phyloP scores from a whole-genome alignment of 2,797 vertebrate genomes.

The Ctenosaura bakeri region DNA sequence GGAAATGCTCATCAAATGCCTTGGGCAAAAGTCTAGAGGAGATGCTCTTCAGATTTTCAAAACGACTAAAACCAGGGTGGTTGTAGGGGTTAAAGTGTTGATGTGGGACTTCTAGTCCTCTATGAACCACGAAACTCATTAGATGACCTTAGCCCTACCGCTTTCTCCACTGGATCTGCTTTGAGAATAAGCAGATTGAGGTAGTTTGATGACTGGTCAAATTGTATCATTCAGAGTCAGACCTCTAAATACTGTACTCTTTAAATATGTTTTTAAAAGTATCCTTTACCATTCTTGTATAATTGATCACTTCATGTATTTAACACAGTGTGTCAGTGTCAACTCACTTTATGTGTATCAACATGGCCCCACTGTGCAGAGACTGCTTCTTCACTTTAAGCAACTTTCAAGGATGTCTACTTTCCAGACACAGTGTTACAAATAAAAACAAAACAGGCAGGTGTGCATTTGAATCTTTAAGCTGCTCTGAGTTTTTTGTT shows the following conservation, averaged over 20 bases:
- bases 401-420: constrained; percentile 45
- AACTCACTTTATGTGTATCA: neutral
- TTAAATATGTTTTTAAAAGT: neutral
- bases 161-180: neutral
- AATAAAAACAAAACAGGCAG: neutral
- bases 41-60: too few relatives aligned
- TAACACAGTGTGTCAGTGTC: neutral
- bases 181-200: neutral
- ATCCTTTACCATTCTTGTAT: neutral
- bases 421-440: constrained; percentile 25
- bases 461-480: constrained; percentile 25
- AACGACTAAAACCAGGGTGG: too few relatives aligned
- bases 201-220: neutral
- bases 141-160: too few relatives aligned
- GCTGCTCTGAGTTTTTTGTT: constrained; percentile 9
- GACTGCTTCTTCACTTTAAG: neutral
- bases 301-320: neutral
- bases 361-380: neutral
- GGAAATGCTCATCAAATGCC: too few relatives aligned
- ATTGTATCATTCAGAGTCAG: neutral
- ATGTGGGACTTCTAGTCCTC: too few relatives aligned
- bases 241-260: neutral
- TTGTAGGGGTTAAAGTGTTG: too few relatives aligned
- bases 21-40: too few relatives aligned
- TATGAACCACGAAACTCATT: too few relatives aligned